Base-by-base conservation (phyloP, 2,888 invertebrate species). In the Dasysyrphus albostriatus region DNA sequence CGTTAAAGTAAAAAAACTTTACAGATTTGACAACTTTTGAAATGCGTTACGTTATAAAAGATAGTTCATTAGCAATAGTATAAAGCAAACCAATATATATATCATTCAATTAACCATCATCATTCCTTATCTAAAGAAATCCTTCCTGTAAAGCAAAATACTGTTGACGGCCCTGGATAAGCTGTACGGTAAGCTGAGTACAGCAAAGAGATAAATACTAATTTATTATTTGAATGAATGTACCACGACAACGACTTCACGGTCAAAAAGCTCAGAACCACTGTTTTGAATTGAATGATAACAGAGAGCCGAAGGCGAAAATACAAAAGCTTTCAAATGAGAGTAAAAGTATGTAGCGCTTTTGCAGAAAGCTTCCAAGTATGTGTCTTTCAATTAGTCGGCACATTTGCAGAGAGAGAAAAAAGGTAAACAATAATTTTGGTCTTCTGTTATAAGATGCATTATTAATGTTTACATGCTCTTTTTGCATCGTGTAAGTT, bases 211-310 rank as follows among this genome's bases (percentile, higher is more conserved):
- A 75, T 42, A 72, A 72, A 29, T 14, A 54, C 14, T 12, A 54
- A 29, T 12, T 76, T 44, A 37, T 24, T 47, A 10, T n/a, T 75
- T 63, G 29, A 54, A 54, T 54, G 37, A 67, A 42, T 67, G 44
- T 78, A 63, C 49, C 54, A 63, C 44, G 42, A 47, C 42, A 49
- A 59, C 54, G 39, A 74, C 82, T 84, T 85, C 85, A 85, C 56
- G 85, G 85, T 77, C 85, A 85, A 82, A 84, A 82, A 85, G 82
- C 82, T 85, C 49, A n/a, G 12, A 72, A 32, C 56, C 49, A 59
- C 61, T 77, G 65, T 77, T 81, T 85, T 77, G 24, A 85, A 82
- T 24, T 77, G 67, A 67, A 74, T 84, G 85, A 85, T 85, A 85
- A 85, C 85, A 85, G 77, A 83, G 83, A 79, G 80, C 61, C 54